Conservation (phyloP, 2,113 vertebrate genomes). For the Notarius quadriscutis region DNA sequence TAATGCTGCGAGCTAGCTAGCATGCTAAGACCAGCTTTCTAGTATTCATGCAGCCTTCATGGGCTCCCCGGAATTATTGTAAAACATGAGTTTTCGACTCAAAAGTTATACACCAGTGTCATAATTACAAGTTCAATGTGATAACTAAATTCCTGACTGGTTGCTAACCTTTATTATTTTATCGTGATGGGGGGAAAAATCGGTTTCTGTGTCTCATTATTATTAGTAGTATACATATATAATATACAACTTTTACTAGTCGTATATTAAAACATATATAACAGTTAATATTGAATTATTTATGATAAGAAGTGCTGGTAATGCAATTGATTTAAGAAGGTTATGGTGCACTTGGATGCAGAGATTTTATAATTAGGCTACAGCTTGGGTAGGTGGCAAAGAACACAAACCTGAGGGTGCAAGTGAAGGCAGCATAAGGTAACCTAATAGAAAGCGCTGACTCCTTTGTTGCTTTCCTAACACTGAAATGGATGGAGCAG, state of each 20-base stretch:
- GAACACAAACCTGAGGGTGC: background rate
- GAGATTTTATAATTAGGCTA: background rate
- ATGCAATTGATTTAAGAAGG: background rate
- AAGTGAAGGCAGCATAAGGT: conserved; percentile 1
- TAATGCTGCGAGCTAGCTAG: conserved; percentile 10
- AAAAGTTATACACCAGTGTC: background rate
- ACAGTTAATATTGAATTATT: too few species aligned
- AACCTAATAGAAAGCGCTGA: conserved; percentile 34
- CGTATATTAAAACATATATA: background rate
- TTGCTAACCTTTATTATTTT: background rate
- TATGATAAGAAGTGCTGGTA: background rate
- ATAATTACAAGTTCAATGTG: background rate
- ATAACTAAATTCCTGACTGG: background rate
- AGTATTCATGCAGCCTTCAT: conserved; percentile 9
- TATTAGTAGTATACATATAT: background rate
- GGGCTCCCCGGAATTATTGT: background rate
- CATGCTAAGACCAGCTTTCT: conserved; percentile 56
- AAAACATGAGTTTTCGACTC: background rate
- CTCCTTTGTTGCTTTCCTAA: conserved; percentile 76
- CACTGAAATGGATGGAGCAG: conserved; percentile 51
- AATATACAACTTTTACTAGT: background rate
- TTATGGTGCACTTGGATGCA: background rate
- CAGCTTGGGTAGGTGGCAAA: too few species aligned
- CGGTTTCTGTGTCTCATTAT: background rate
- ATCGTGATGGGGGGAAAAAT: background rate